These are phyloP conservation scores for Plotosus lineatus DNA, from an alignment of 2,113 vertebrate genomes.

Conservation along the genomic window DNA sequence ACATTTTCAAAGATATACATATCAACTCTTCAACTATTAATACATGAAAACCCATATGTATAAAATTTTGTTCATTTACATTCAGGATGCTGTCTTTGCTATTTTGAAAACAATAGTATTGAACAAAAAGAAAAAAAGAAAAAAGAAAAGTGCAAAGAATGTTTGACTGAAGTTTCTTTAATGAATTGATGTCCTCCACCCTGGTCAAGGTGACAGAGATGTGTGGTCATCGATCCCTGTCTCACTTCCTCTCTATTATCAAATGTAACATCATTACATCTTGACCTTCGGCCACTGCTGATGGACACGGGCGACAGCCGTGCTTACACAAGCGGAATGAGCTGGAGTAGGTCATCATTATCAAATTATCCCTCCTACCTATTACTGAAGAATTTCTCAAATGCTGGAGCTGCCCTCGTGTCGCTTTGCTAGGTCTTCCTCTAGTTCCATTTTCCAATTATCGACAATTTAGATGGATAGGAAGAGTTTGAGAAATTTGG, in stretches of 20 bases:
- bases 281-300: constrained; percentile 60
- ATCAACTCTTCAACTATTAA: too few species aligned
- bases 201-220: constrained; percentile 67
- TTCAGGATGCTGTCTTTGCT: neutral
- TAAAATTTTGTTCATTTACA: neutral
- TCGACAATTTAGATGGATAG: neutral
- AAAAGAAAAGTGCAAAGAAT: too few species aligned
- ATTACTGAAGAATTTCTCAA: constrained; percentile 58
- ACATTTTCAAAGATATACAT: too few species aligned
- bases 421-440: neutral
- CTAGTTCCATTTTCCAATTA: neutral
- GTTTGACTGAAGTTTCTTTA: neutral
- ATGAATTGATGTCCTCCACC: constrained; percentile 51
- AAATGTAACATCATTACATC: constrained; percentile 66
- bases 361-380: constrained; percentile 73
- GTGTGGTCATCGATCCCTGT: constrained; percentile 67
- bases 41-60: neutral
- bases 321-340: constrained; percentile 75
- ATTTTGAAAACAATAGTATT: neutral
- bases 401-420: constrained; percentile 38
- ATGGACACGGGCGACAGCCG: constrained; percentile 64
- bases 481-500: neutral
- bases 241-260: constrained; percentile 72
- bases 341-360: constrained; percentile 74
- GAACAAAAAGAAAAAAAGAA: too few species aligned